Conservation (phyloP, 2,797 vertebrate species). For the Pseudochaenichthys georgianus region DNA sequence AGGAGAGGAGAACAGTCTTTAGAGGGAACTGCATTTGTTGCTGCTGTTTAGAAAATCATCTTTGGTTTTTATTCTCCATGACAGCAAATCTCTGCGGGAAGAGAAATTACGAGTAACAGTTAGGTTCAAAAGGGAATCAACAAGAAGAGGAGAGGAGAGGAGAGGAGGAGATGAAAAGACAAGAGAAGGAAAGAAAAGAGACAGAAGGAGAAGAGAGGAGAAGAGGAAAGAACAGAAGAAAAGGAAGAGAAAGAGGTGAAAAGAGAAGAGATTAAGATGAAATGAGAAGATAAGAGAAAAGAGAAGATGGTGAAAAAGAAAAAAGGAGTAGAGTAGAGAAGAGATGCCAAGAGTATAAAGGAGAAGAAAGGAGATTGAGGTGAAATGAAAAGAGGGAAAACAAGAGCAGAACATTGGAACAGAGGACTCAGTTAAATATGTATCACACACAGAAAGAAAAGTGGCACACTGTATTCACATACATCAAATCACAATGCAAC, state of each 20-base stretch:
- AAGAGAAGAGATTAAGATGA: neutral
- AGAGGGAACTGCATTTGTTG: slow-evolving; percentile 3
- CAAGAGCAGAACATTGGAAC: neutral
- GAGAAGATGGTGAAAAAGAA: rapidly evolving
- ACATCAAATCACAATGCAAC: slow-evolving; percentile 49
- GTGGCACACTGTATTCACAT: slow-evolving; percentile 30
- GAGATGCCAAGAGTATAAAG: slow-evolving; percentile 3
- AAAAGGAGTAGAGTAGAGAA: neutral
- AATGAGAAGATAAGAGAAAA: neutral
- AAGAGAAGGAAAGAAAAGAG: neutral
- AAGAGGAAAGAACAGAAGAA: neutral
- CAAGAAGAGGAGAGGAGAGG: neutral
- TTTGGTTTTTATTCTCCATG: slow-evolving; percentile 17
- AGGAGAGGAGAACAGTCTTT: neutral
- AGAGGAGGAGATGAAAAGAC: neutral
- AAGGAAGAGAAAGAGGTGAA: no score
- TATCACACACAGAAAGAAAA: slow-evolving; percentile 10
- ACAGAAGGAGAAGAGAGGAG: slow-evolving; percentile 2
- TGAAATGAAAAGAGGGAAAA: neutral
- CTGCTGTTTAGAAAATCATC: neutral
- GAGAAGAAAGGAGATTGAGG: neutral
- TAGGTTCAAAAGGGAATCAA: slow-evolving; percentile 16
- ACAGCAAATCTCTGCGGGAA: slow-evolving; percentile 24
- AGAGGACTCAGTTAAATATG: slow-evolving; percentile 27
- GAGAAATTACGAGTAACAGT: slow-evolving; percentile 15